Conservation (phyloP, 2,797 vertebrate species). For the Oreortyx pictus region DNA sequence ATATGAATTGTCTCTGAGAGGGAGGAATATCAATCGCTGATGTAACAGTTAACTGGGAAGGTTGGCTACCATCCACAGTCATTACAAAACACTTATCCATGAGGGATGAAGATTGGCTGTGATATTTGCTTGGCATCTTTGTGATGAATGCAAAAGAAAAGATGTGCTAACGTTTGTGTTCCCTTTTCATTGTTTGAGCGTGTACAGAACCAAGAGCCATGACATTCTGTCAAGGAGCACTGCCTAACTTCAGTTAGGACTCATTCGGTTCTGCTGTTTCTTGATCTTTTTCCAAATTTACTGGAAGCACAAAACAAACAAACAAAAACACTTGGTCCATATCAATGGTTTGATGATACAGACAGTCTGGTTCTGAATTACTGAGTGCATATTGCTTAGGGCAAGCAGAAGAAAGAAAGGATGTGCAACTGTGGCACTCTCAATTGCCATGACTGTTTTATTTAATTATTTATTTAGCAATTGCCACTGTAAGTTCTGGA, state of each 20-base stretch:
- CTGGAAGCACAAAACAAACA: neutral
- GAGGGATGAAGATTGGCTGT: neutral
- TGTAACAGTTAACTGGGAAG: neutral
- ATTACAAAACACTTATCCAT: neutral
- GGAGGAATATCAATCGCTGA: neutral
- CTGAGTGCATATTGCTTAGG: neutral
- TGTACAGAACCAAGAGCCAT: neutral
- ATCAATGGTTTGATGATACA: neutral
- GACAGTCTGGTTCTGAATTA: neutral
- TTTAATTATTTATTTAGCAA: neutral
- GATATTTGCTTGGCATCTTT: neutral
- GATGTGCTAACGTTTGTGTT: neutral
- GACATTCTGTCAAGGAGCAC: neutral
- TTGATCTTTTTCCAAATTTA: neutral
- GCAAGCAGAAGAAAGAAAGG: neutral
- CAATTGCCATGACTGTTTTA: neutral
- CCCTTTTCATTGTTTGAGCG: neutral
- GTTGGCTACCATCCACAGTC: neutral
- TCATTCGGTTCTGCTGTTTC: neutral
- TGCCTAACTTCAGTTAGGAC: neutral
- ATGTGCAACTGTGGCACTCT: neutral
- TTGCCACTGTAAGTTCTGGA: neutral
- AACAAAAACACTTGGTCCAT: neutral
- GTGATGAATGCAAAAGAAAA: neutral
- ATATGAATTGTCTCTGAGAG: neutral